A percentile compares a stretch with the other conserved stretches of the same genome.
Conservation (phyloP, 2,888 invertebrate genomes). For the Brachynemurus nebulosus region DNA sequence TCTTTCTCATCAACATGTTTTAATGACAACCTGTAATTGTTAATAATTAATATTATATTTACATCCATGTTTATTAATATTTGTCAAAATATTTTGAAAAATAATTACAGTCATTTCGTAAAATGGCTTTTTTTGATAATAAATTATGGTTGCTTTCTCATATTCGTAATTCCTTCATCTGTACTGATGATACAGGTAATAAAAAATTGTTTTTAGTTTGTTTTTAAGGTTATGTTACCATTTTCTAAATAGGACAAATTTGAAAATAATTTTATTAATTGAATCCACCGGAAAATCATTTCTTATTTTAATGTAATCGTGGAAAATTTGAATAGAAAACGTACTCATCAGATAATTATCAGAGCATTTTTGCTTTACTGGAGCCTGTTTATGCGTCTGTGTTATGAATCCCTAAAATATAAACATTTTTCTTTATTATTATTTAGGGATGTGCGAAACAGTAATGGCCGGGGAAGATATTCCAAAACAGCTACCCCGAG, state of each 20-base stretch:
- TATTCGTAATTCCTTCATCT: slow-evolving; percentile 87
- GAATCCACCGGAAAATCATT: neutral
- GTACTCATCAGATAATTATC: neutral
- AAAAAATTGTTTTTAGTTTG: slow-evolving; percentile 7
- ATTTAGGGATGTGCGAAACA: slow-evolving; percentile 71
- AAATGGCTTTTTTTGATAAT: slow-evolving; percentile 90
- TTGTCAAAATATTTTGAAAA: no score
- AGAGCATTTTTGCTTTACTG: no score
- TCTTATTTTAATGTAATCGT: neutral
- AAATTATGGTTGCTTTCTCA: slow-evolving; percentile 85
- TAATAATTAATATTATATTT: no score
- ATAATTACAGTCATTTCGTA: neutral
- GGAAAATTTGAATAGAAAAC: neutral
- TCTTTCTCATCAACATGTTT: no score
- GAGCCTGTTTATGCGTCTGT: no score
- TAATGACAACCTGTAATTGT: no score
- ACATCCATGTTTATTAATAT: no score
- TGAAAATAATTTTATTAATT: neutral
- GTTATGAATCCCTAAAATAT: no score
- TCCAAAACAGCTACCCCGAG: slow-evolving; percentile 44
- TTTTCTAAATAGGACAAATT: neutral
- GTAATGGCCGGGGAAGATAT: slow-evolving; percentile 79
- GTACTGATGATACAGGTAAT: slow-evolving; percentile 74
- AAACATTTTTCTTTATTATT: no score
- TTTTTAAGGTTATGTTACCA: neutral